Percentiles rank a stretch among this genome's conserved stretches.
phyloP scores from a whole-genome alignment of 2,797 vertebrate genomes.

The Setipinna tenuifilis region DNA sequence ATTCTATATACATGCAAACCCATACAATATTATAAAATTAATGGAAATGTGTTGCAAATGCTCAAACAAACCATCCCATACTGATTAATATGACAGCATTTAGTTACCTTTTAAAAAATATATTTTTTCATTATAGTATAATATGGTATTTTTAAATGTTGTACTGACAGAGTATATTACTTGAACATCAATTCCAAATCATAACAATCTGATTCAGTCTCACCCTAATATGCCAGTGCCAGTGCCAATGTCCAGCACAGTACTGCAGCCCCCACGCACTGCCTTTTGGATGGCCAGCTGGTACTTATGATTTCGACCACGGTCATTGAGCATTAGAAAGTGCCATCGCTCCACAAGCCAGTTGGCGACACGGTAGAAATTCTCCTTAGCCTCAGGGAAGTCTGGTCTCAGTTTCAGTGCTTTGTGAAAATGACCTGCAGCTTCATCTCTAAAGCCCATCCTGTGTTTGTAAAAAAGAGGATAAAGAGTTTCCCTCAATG shows the following conservation, averaged over 20 bases:
- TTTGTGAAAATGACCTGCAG: slow-evolving; percentile 94
- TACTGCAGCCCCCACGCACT: slow-evolving; percentile 81
- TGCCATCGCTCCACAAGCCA: slow-evolving; percentile 99
- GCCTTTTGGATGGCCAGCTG: slow-evolving; percentile 89
- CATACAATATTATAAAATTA: slow-evolving; percentile 20
- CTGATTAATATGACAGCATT: too few relatives aligned
- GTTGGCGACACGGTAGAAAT: slow-evolving; percentile 96
- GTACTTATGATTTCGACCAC: slow-evolving; percentile 85
- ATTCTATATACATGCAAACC: slow-evolving; percentile 75
- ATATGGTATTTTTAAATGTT: not conserved
- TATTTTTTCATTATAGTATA: not conserved
- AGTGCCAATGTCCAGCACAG: slow-evolving; percentile 93
- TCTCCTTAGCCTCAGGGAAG: slow-evolving; percentile 91
- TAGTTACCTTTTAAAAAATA: too few relatives aligned
- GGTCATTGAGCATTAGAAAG: slow-evolving; percentile 97
- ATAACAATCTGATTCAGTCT: slow-evolving; percentile 37
- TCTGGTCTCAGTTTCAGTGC: slow-evolving; percentile 92
- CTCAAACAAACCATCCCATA: not conserved
- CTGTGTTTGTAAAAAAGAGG: slow-evolving; percentile 75
- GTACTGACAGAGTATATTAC: not conserved
- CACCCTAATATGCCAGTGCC: slow-evolving; percentile 97
- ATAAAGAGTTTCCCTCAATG: not conserved
- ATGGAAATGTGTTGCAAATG: not conserved
- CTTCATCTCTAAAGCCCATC: slow-evolving; percentile 97
- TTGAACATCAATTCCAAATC: not conserved